Evolutionary conservation across 35 echinoderm and acorn worm genomes (phyloP).

Genomic region (Acanthaster planci): DNA sequence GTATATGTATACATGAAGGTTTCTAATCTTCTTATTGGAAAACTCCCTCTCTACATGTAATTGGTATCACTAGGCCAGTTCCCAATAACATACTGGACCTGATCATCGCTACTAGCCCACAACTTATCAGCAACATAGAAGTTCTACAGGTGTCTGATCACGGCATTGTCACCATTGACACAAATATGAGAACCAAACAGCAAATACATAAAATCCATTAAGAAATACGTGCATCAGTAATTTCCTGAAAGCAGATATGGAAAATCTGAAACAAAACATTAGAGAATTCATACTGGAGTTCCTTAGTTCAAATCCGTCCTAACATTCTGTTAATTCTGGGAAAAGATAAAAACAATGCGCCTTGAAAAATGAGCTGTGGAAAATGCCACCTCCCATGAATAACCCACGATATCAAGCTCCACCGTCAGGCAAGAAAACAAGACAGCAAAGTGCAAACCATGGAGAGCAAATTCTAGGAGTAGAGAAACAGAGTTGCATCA

Average conservation of each 20-base stretch:
- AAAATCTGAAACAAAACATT: conserved; percentile 29
- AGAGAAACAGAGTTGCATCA: conserved; percentile 40
- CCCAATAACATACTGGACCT: too few species aligned
- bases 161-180: too few species aligned
- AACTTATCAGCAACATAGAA: too few species aligned
- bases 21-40: too few species aligned
- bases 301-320: conserved; percentile 34
- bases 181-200: too few species aligned
- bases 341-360: conserved; percentile 47
- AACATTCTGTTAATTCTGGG: conserved; percentile 43
- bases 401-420: conserved; percentile 36
- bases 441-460: conserved; percentile 2
- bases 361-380: conserved; percentile 43
- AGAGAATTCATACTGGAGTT: conserved; percentile 34
- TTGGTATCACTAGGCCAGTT: too few species aligned
- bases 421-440: conserved; percentile 25
- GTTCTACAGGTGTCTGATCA: too few species aligned
- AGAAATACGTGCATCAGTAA: too few species aligned
- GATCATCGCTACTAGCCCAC: too few species aligned
- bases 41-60: too few species aligned
- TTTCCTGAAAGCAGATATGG: conserved; percentile 15
- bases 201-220: too few species aligned
- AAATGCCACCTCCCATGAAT: conserved; percentile 35
- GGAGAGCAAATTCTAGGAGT: conserved; percentile 14
- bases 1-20: too few species aligned